Percentiles rank a stretch among this genome's conserved stretches.
phyloP scores from a whole-genome alignment of 2,888 invertebrate species.

The Leptinotarsa tumamoca region DNA sequence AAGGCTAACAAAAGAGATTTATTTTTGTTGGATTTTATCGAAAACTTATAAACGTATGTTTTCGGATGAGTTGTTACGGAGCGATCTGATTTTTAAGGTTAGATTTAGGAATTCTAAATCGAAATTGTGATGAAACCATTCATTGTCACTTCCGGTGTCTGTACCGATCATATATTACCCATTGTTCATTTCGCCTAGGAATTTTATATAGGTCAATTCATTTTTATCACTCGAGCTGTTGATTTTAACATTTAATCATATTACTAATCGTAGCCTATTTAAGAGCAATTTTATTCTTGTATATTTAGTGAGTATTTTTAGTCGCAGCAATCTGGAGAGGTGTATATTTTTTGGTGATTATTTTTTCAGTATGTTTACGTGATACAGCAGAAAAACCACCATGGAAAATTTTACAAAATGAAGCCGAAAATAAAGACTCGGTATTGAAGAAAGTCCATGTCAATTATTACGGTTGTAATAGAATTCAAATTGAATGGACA shows the following conservation, averaged over 20 bases:
- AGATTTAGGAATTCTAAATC: constrained; percentile 44
- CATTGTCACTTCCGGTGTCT: constrained; percentile 53
- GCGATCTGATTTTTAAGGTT: constrained; percentile 42
- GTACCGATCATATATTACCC: constrained; percentile 45
- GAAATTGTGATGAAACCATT: constrained; percentile 52
- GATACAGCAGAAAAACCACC: constrained; percentile 26
- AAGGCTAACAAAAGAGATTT: constrained; percentile 28
- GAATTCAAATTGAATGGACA: background rate
- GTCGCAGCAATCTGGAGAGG: constrained; percentile 29
- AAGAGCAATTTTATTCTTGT: constrained; percentile 30
- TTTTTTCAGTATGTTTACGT: constrained; percentile 22
- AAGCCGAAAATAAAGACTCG: background rate
- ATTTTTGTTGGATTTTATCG: constrained; percentile 36
- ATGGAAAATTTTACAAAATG: constrained; percentile 13
- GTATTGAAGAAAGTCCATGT: background rate
- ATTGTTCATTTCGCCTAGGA: constrained; percentile 29
- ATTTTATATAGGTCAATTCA: constrained; percentile 33
- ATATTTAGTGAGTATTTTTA: constrained; percentile 26
- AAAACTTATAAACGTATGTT: constrained; percentile 26
- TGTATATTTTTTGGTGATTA: constrained; percentile 17
- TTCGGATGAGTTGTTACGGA: constrained; percentile 38
- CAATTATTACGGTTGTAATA: background rate
- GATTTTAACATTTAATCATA: constrained; percentile 29
- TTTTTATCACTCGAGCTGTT: constrained; percentile 19
- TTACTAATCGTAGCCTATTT: constrained; percentile 24